Evolutionary conservation across 1,140 invertebrate species (phyloP).

Genomic region (Coptotermes formosanus): DNA sequence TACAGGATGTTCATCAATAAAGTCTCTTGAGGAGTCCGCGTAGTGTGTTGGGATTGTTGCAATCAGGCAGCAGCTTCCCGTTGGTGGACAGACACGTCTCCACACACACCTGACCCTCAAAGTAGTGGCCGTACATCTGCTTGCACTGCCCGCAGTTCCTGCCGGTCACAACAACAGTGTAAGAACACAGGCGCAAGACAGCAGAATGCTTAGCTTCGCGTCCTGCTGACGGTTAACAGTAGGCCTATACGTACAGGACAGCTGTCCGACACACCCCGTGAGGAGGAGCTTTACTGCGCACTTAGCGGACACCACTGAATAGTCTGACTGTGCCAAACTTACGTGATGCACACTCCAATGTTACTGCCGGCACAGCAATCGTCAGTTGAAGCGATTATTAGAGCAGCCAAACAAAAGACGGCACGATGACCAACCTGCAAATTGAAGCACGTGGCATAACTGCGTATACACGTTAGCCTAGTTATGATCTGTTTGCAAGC

Average conservation of each 20-base stretch:
- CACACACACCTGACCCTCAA: constrained; percentile 50
- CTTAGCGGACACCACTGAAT: too few species aligned
- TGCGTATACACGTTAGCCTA: too few species aligned
- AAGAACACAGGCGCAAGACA: too few species aligned
- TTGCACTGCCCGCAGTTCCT: constrained; percentile 54
- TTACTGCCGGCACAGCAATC: background rate
- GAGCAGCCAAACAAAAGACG: background rate
- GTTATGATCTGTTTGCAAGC: too few species aligned
- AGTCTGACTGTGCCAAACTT: background rate
- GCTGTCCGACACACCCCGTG: too few species aligned
- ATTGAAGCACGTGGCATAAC: too few species aligned
- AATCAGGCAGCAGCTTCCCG: constrained; percentile 47
- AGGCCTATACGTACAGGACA: too few species aligned
- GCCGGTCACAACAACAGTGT: constrained; percentile 12
- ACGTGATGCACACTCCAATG: background rate
- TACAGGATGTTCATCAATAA: background rate
- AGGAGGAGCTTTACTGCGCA: too few species aligned
- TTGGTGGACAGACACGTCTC: constrained; percentile 46
- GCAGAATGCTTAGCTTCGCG: too few species aligned
- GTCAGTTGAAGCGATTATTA: background rate
- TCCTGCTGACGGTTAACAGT: too few species aligned
- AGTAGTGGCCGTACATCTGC: constrained; percentile 51
- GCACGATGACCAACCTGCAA: background rate
- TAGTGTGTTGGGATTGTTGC: constrained; percentile 49
- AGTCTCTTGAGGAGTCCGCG: constrained; percentile 43